Conservation (phyloP, 2,797 vertebrate genomes). For the Tauraco hartlaubi region DNA sequence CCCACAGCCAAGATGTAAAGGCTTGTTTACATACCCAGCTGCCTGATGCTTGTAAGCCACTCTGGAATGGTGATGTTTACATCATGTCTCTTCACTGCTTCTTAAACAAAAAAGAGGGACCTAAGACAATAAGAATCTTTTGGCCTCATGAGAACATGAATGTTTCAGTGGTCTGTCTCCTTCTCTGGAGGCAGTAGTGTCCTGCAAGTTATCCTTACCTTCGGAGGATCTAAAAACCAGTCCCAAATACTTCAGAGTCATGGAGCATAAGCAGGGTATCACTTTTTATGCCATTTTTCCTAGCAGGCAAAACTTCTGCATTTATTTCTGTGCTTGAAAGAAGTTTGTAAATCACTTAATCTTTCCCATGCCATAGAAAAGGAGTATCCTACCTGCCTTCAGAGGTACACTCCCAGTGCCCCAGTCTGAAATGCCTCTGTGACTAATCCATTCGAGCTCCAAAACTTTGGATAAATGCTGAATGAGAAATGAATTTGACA, state of each 20-base stretch:
- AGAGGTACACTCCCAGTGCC: background rate
- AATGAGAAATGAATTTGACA: background rate
- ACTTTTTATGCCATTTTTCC: background rate
- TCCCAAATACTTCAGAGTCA: background rate
- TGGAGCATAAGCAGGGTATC: rapidly evolving
- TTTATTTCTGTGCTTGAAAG: background rate
- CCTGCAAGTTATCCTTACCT: background rate
- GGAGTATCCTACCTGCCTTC: background rate
- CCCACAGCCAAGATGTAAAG: background rate
- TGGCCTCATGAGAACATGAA: background rate
- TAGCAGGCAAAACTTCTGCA: background rate
- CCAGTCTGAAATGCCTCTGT: background rate
- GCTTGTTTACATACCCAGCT: background rate
- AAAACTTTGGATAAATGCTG: background rate
- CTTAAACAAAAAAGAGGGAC: background rate
- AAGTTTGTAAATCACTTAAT: background rate
- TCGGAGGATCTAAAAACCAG: background rate
- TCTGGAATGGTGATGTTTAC: background rate
- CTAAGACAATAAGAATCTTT: background rate
- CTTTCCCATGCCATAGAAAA: background rate
- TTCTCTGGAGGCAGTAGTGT: background rate
- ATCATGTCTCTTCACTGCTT: background rate
- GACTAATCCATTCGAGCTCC: background rate
- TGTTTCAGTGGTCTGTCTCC: background rate
- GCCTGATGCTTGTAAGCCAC: background rate